Base-by-base conservation (phyloP, 2,113 vertebrate species). In the Pseudorasbora parva region DNA sequence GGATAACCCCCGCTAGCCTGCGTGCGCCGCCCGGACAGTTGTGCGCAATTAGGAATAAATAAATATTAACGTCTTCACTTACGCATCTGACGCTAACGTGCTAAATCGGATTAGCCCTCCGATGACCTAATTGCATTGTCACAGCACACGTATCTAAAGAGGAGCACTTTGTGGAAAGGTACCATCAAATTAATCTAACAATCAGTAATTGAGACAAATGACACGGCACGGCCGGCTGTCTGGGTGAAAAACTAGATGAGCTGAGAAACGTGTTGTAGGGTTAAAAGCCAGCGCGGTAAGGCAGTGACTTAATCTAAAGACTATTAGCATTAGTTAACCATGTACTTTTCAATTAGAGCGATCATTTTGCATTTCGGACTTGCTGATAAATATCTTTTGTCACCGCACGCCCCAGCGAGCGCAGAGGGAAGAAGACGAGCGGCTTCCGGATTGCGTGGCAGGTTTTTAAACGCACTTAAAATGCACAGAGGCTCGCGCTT, bases 141-240 rank as follows among this genome's bases (percentile, higher is more conserved):
- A 49, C 64, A 33, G 54, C 23, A 49, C 84, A 66, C 60, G 72
- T 84, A 73, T 78, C 76, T 81, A 81, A 85, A 86, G 80, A 84
- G 82, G 78, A 82, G 68, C 75, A 66, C 75, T 84, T 88, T 57
- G 77, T 14, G 21, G 82, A 87, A 87, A 86, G 83, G 85, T 87
- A 81, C 59, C 80, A 86, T 89, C 84, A 86, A 82, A 89, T 89
- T 85, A 87, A 87, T 90, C 83, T 84, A 81, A 60, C 86, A 87
- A 86, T 89, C 84, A 84, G 87, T 89, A 89, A 91, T 88, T 88
- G 88, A 89, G 88, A 91, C 84, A 91, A 89, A 91, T 87, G 89
- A 88, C 82, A 83, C 23, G 54, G 75, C 47, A 47, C 37, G 15
- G 56, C 82, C 41, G 59, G 82, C 84, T 89, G 89, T 89, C 87